Evolutionary conservation across 1,140 invertebrate genomes (phyloP).

Genomic region (Agraylea sexmaculata): DNA sequence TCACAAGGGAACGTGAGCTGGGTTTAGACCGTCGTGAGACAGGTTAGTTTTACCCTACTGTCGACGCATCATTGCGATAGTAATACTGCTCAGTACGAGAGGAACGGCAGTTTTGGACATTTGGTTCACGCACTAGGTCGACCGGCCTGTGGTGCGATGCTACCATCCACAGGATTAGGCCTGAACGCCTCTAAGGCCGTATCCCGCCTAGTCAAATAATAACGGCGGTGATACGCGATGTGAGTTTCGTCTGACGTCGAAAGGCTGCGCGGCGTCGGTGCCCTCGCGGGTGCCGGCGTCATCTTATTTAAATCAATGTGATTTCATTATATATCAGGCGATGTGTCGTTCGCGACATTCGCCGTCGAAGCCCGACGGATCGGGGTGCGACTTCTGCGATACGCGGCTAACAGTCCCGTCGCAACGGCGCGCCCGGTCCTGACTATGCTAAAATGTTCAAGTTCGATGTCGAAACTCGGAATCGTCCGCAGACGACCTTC

Average conservation of each 20-base stretch:
- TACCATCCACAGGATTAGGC: constrained; percentile 70
- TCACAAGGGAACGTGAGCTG: constrained; percentile 61
- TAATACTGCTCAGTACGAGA: constrained; percentile 43
- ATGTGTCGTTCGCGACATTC: no score
- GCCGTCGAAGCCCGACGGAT: no score
- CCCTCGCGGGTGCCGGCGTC: no score
- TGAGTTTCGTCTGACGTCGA: no score
- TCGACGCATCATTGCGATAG: constrained; percentile 38
- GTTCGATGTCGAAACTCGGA: constrained; percentile 46
- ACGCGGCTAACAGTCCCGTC: no score
- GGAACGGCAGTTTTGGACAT: constrained; percentile 60
- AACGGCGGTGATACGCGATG: constrained; percentile 38
- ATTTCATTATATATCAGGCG: no score
- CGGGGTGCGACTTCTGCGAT: no score
- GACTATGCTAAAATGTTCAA: constrained; percentile 32
- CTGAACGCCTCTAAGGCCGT: constrained; percentile 72
- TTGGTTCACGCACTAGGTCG: constrained; percentile 57
- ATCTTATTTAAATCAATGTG: no score
- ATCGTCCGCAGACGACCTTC: constrained; percentile 48
- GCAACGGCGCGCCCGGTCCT: no score
- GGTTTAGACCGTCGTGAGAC: constrained; percentile 69
- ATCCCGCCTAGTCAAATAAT: constrained; percentile 51
- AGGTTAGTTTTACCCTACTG: constrained; percentile 59
- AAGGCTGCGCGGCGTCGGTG: no score
- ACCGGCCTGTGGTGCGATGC: constrained; percentile 56